Evolutionary conservation across 2,888 invertebrate genomes (phyloP), one percentile per base, ranked within the genome.

Genomic region (Augochlorella aurata): DNA sequence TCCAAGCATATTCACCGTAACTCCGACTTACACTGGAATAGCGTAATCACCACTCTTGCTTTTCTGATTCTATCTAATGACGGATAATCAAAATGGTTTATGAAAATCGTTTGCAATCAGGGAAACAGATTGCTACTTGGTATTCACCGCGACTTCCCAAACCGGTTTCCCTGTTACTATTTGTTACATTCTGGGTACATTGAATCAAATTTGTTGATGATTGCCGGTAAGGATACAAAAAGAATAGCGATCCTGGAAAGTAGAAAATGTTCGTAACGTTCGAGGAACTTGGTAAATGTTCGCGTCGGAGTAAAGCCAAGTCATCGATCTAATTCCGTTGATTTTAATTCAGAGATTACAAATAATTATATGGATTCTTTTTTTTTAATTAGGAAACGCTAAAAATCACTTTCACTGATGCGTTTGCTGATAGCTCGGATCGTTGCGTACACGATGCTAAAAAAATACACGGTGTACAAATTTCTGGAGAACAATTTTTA

Each of bases 321-420:
- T 58, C 24, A 58, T 24, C 5, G 24, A 38, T 38, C 9, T 9
- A 63, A n/a, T 63, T 38, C 18, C 63, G 63, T 63, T 38, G 3
- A n/a, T 38, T 38, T 63, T 8, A 63, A 63, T 38, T 18, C 10
- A 38, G 4, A 38, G 63, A 63, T 63, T 29, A 52, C 12, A 14
- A 45, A 24, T 29, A 3, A 14, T 16, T 29, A 29, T 50, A 52
- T 14, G 44, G 16, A 49, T 45, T 44, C 52, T n/a, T 16, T 44
- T 16, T 44, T 24, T 9, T 5, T 66, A 3, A 63, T 54, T 65
- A 14, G 16, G 49, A 14, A 52, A 67, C 50, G 67, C 24, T 49
- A 67, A 71, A 45, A 77, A 82, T 83, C 44, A 63, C 84, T 84
- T 86, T 86, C 86, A 74, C 81, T 69, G 63, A 54, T 71, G 68